Evolutionary conservation across 2,797 vertebrate species (phyloP).

Genomic region (Gastrophryne carolinensis): DNA sequence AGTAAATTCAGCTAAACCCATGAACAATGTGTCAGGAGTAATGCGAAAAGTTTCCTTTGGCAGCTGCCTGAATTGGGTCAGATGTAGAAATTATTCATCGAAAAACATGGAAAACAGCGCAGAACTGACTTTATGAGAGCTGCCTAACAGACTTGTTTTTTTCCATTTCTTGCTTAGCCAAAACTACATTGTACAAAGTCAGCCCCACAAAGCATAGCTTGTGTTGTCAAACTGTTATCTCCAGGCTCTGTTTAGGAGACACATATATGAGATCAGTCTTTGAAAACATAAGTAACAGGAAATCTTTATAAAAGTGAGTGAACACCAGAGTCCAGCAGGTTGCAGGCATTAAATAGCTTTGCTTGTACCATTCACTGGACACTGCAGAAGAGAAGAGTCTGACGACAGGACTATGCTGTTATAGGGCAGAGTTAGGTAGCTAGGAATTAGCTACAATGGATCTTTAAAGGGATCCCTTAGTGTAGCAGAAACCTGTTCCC

Average conservation of each 20-base stretch:
- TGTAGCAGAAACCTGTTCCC: too few relatives aligned
- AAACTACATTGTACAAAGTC: constrained; percentile 2
- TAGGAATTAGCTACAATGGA: too few relatives aligned
- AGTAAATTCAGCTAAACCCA: constrained; percentile 33
- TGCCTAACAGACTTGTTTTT: constrained; percentile 28
- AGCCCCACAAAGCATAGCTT: background rate
- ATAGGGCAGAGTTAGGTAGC: background rate
- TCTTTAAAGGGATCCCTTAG: too few relatives aligned
- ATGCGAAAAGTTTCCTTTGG: constrained; percentile 60
- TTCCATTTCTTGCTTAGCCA: constrained; percentile 31
- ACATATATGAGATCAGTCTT: background rate
- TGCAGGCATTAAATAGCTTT: background rate
- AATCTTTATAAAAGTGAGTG: background rate
- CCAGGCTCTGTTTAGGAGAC: background rate
- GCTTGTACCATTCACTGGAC: background rate
- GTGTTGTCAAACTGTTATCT: background rate
- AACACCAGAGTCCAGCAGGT: background rate
- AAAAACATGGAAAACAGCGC: constrained; percentile 62
- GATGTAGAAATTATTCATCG: constrained; percentile 74
- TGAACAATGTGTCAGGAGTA: constrained; percentile 45
- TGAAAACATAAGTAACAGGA: background rate
- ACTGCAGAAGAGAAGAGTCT: background rate
- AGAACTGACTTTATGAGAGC: constrained; percentile 5
- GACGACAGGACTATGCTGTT: background rate
- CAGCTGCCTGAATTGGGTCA: constrained; percentile 70